phyloP scores from a whole-genome alignment of 23 tunicate species.

The Corella eumyota region DNA sequence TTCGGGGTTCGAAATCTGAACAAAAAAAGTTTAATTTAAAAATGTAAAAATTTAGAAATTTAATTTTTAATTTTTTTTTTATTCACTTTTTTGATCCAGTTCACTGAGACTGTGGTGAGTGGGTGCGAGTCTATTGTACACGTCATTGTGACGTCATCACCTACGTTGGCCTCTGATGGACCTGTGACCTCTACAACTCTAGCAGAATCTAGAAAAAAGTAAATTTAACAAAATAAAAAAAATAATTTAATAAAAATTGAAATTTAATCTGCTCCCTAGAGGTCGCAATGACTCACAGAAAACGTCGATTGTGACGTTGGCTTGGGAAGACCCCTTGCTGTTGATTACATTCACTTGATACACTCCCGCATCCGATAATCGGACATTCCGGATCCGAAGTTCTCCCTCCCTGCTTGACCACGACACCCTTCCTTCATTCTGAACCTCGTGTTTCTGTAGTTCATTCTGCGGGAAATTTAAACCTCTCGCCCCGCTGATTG shows the following conservation, averaged over 20 bases:
- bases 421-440: conserved; percentile 3
- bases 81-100: conserved; percentile 55
- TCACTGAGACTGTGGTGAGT: conserved; percentile 14
- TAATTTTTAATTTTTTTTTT: neutral
- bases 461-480: no score
- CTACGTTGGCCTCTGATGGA: conserved; percentile 11
- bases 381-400: conserved; percentile 21
- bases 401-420: conserved; percentile 15
- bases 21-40: neutral
- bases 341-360: conserved; percentile 41
- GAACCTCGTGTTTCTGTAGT: no score
- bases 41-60: neutral
- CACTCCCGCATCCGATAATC: conserved; percentile 35
- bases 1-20: conserved; percentile 5
- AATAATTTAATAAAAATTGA: neutral
- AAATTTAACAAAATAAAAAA: neutral
- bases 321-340: conserved; percentile 11
- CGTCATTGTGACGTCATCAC: conserved; percentile 38
- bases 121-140: conserved; percentile 50
- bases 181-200: conserved; percentile 15
- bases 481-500: no score
- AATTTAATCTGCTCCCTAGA: neutral
- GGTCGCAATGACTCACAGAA: conserved; percentile 30
- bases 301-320: conserved; percentile 36
- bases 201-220: conserved; percentile 41